Evolutionary conservation across 92 coral and sea anemone species (phyloP), one percentile per base, ranked within the genome.

Genomic region (Paragorgia papillata): DNA sequence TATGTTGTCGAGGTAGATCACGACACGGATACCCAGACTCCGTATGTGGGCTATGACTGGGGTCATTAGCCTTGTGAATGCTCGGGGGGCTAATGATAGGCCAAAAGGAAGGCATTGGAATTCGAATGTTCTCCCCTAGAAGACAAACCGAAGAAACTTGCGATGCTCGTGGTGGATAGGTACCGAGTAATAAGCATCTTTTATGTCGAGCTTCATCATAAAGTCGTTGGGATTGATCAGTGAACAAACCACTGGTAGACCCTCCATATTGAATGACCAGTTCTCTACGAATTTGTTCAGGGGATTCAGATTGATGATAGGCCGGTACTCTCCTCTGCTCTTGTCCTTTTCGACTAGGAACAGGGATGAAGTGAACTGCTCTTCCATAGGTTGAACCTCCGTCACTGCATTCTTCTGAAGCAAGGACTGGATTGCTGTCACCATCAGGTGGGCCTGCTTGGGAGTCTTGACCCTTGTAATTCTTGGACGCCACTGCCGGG

Each of bases 71-170:
- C 68, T 7, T 46, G 9, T 15, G 53, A 46, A 46, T 2, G n/a
- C 53, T 15, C 53, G 9, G 53, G 53, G 53, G 2, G 53, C n/a
- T 46, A n/a, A 46, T 56, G 28, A 44, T 31, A 74, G 84, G 29
- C 63, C 83, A 56, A 76, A 83, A 0, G 83, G 77, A 6, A 66
- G 82, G 50, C 79, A 83, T 18, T 76, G 83, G 43, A 83, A 83
- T 76, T 83, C 83, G 67, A 48, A 84, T 17, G 46, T 61, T 14
- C 25, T 78, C 57, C 82, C 76, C 44, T 70, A 78, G 57, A 74
- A 84, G 20, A 62, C 33, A 56, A 84, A 56, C 49, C 49, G 71
- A 3, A 66, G 78, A 56, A 44, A 56, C 55, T 22, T 68, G 57
- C 66, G 53, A 32, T 79, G 55, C 14, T 69, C 55, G 19, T 0